Evolutionary conservation across 2,888 invertebrate genomes (phyloP).

Genomic region (Melinaea marsaeus): DNA sequence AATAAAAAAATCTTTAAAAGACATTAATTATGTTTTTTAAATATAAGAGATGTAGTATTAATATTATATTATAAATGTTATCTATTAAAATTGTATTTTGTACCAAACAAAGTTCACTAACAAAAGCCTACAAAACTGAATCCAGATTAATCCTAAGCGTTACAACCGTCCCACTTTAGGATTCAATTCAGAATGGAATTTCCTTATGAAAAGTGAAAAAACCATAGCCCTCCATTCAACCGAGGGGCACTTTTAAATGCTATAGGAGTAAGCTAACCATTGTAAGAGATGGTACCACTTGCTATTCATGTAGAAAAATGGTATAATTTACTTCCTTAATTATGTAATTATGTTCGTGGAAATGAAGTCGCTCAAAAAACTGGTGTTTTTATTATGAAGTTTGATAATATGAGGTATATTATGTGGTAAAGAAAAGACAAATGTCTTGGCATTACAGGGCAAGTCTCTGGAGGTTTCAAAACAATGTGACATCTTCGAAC

Average conservation of each 20-base stretch:
- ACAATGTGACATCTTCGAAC: conserved; percentile 1
- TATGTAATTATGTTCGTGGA: conserved; percentile 3
- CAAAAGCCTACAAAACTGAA: conserved; percentile 6
- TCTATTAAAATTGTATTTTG: too few species aligned
- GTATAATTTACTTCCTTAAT: conserved; percentile 6
- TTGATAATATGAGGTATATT: too few species aligned
- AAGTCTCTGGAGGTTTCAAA: neutral
- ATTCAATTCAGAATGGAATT: conserved; percentile 8
- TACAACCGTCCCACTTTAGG: conserved; percentile 5
- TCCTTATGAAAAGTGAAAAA: conserved; percentile 4
- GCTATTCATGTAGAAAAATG: conserved; percentile 1
- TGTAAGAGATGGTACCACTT: conserved; percentile 7
- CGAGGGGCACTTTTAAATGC: conserved; percentile 1
- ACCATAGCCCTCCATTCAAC: conserved; percentile 4
- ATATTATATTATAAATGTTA: too few species aligned
- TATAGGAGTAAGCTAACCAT: conserved; percentile 6
- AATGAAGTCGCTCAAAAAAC: neutral
- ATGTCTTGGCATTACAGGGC: neutral
- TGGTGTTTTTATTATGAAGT: neutral
- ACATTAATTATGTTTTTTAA: too few species aligned
- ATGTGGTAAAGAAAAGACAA: neutral
- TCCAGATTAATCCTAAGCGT: conserved; percentile 4
- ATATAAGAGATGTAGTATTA: too few species aligned
- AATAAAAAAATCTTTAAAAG: too few species aligned
- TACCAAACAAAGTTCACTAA: neutral